These are phyloP conservation scores for Metellina segmentata DNA, from an alignment of 2,888 invertebrate genomes.

Conservation along the genomic window DNA sequence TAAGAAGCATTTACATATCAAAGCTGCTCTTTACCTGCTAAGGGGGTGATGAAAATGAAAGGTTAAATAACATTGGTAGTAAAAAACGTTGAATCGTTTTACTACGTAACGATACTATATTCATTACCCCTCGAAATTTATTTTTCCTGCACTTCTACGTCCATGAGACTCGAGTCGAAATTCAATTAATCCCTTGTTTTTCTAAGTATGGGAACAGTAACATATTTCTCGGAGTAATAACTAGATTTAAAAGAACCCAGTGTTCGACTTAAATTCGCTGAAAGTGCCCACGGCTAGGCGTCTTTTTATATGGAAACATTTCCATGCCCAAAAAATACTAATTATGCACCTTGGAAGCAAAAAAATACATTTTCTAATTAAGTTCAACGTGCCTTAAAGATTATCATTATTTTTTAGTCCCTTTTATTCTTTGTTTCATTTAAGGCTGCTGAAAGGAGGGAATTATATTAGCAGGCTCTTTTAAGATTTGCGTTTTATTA, in stretches of 20 bases:
- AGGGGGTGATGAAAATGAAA: neutral
- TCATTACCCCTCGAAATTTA: too few species aligned
- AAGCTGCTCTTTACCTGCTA: too few species aligned
- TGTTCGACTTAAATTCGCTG: neutral
- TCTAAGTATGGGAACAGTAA: constrained; percentile 5
- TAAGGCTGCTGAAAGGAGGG: neutral
- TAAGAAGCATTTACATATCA: too few species aligned
- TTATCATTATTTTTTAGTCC: constrained; percentile 5
- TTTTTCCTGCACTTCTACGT: neutral
- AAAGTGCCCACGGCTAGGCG: too few species aligned
- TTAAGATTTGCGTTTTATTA: constrained; percentile 13
- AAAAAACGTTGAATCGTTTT: too few species aligned
- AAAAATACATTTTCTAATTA: constrained; percentile 19
- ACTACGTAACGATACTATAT: too few species aligned
- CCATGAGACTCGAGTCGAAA: neutral
- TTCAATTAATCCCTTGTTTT: constrained; percentile 28
- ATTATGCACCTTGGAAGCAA: constrained; percentile 17
- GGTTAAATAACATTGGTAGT: neutral
- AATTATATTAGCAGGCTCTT: constrained; percentile 3
- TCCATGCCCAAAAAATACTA: constrained; percentile 5
- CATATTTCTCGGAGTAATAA: constrained; percentile 18
- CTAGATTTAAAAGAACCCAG: constrained; percentile 1
- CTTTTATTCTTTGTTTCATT: neutral
- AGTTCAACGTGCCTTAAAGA: constrained; percentile 19
- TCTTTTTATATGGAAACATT: too few species aligned